A percentile compares a stretch with the other conserved stretches of the same genome.
Evolutionary conservation across 2,797 vertebrate genomes (phyloP).

Genomic region (Oophaga sylvatica): DNA sequence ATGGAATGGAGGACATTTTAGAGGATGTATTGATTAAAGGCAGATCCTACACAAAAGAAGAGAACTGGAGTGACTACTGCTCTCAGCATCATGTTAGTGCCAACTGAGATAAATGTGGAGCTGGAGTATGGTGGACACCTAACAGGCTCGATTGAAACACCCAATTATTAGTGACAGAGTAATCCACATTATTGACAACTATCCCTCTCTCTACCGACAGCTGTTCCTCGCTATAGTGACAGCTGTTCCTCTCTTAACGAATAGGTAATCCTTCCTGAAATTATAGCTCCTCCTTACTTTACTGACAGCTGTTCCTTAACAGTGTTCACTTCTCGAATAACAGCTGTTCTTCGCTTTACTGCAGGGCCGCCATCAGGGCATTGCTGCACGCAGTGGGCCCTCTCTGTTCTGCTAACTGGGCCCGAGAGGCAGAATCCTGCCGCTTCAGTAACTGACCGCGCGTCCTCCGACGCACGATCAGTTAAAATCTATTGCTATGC

Average conservation of each 20-base stretch:
- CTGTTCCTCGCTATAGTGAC: background rate
- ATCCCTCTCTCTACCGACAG: background rate
- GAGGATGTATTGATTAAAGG: background rate
- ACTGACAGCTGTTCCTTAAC: background rate
- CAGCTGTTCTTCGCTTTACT: background rate
- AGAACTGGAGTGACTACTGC: background rate
- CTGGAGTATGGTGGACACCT: background rate
- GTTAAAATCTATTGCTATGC: no score
- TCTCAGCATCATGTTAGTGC: background rate
- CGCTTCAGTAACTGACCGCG: no score
- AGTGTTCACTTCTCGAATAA: background rate
- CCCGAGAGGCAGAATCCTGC: no score
- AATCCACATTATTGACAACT: background rate
- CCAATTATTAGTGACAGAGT: no score
- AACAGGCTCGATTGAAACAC: background rate
- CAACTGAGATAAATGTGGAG: background rate
- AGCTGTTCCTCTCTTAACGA: background rate
- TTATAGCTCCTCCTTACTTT: background rate
- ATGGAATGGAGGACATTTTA: background rate
- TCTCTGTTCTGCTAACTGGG: no score
- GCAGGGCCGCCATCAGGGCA: no score
- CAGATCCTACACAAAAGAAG: background rate
- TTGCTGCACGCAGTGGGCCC: no score
- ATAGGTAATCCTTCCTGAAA: no score
- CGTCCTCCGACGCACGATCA: no score